Percentiles rank a stretch among this genome's conserved stretches.
Conservation (phyloP, 2,888 invertebrate genomes). For the Hypselothyrea guttata region DNA sequence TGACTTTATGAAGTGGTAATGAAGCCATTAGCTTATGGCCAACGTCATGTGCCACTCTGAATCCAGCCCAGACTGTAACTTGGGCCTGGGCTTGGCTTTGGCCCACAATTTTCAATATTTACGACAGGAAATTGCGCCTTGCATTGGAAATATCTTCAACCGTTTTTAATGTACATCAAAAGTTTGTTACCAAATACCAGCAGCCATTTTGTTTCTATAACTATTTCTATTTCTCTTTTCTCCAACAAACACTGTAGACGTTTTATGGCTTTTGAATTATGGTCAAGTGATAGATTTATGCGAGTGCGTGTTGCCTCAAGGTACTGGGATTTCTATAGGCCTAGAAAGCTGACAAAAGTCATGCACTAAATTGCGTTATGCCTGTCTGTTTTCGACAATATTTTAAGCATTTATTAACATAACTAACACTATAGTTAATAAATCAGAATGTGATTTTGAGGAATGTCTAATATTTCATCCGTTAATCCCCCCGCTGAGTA, state of each 20-base stretch:
- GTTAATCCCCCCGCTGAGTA: too few relatives aligned
- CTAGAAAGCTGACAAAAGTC: slow-evolving; percentile 27
- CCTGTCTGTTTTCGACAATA: too few relatives aligned
- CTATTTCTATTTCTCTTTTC: slow-evolving; percentile 7
- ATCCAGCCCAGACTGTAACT: background rate
- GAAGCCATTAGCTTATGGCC: slow-evolving; percentile 71
- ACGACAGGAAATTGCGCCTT: slow-evolving; percentile 79
- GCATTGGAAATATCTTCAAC: slow-evolving; percentile 54
- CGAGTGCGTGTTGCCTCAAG: slow-evolving; percentile 47
- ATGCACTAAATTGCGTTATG: background rate
- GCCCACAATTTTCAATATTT: slow-evolving; percentile 75
- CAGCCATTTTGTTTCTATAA: slow-evolving; percentile 36
- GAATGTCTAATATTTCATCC: too few relatives aligned
- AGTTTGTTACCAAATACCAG: slow-evolving; percentile 12
- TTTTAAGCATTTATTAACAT: too few relatives aligned
- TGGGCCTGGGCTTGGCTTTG: slow-evolving; percentile 52
- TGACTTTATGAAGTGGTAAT: slow-evolving; percentile 81
- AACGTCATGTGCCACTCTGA: slow-evolving; percentile 17
- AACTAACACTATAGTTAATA: too few relatives aligned
- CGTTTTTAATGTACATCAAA: background rate
- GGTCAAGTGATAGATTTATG: slow-evolving; percentile 70
- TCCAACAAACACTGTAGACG: too few relatives aligned
- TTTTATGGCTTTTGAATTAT: slow-evolving; percentile 65
- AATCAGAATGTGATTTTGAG: too few relatives aligned
- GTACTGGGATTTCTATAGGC: background rate